Evolutionary conservation across 2,888 invertebrate genomes (phyloP), one percentile per base, ranked within the genome.

Genomic region (Seira musarum): DNA sequence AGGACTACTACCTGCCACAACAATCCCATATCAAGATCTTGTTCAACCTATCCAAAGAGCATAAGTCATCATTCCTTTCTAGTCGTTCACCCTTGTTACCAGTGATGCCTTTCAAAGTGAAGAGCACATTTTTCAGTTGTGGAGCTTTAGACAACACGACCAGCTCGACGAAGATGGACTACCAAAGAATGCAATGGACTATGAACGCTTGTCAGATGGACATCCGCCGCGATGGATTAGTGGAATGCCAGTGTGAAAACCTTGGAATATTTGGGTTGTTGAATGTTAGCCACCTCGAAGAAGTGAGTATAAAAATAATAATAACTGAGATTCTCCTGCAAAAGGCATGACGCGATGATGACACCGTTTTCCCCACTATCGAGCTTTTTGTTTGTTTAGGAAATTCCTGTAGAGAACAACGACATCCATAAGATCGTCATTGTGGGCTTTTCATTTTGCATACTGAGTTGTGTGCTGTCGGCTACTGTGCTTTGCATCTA

Each of bases 21-120:
- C 13, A 75, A 21, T 46, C 75, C 3, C 66, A 65, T 49, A 80
- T 75, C 65, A 80, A 71, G 71, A 80, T 80, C 49, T 65, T 70
- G 21, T 80, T 80, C 65, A 80, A 80, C 61, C 30, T 80, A 60
- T 67, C 75, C 30, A 74, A 80, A 63, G 74, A 80, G 61, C 70
- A 80, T 24, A 60, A 46, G 30, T 57, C 75, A 24, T n/a, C n/a
- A 53, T 17, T 53, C 53, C 35, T 53, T 63, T 21, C 70, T n/a
- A 70, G 46, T 53, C 53, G 35, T 22, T 68, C 63, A 17, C 46
- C 21, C 17, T 49, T 15, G 24, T 53, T 53, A 53, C 53, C 53
- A 53, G 15, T 53, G 17, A 53, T 53, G 53, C 53, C 53, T 53
- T n/a, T n/a, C 24, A 8, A 1, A 0, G 21, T 60, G 15, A 75